Evolutionary conservation across 2,113 vertebrate species (phyloP).

Genomic region (Smithornis capensis): DNA sequence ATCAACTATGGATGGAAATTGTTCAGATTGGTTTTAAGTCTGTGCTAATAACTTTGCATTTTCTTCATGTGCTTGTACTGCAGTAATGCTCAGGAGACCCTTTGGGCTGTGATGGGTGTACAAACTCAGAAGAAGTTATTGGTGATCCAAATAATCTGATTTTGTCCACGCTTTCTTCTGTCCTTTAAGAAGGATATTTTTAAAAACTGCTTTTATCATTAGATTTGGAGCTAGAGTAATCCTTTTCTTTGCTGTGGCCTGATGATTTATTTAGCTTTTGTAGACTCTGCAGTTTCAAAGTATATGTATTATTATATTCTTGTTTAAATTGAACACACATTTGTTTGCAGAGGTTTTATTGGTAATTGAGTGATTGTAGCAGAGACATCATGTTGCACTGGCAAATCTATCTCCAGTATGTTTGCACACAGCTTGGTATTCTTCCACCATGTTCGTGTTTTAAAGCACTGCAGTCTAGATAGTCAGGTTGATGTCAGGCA

Average conservation of each 20-base stretch:
- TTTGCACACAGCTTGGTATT: neutral
- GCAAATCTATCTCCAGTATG: neutral
- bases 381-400: neutral
- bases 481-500: neutral
- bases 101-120: neutral
- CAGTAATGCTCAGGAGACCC: neutral
- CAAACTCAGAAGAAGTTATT: neutral
- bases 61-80: neutral
- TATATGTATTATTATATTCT: neutral
- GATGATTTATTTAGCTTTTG: neutral
- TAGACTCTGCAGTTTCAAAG: neutral
- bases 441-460: neutral
- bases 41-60: neutral
- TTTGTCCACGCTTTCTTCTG: neutral
- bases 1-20: neutral
- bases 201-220: neutral
- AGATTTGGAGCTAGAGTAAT: neutral
- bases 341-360: constrained; percentile 36
- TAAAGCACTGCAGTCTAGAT: neutral
- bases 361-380: neutral
- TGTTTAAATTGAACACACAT: neutral
- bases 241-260: neutral
- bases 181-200: neutral
- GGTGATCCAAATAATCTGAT: neutral
- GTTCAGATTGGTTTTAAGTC: neutral